Evolutionary conservation across 2,888 invertebrate species (phyloP).

Genomic region (Meandrusa payeni): DNA sequence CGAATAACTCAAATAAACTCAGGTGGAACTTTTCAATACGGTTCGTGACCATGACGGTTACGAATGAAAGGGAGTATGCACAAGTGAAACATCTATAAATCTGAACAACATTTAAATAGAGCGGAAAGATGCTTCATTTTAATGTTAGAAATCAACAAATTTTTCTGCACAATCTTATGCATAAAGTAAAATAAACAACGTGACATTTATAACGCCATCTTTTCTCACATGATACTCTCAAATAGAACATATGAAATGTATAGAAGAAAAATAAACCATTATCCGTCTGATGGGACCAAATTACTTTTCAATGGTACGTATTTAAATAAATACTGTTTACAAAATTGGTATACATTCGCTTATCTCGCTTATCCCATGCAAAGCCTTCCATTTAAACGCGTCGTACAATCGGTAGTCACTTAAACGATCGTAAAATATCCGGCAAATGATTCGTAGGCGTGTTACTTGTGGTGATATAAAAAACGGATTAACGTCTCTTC

Average conservation of each 20-base stretch:
- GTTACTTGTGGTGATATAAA: constrained; percentile 47
- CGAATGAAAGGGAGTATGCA: constrained; percentile 54
- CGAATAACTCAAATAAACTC: constrained; percentile 71
- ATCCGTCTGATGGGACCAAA: constrained; percentile 5
- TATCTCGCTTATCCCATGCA: constrained; percentile 30
- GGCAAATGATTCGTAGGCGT: constrained; percentile 52
- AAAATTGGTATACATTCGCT: constrained; percentile 31
- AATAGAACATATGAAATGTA: constrained; percentile 6
- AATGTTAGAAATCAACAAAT: too few relatives aligned
- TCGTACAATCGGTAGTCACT: constrained; percentile 43
- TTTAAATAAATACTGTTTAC: constrained; percentile 28
- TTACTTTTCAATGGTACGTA: constrained; percentile 21
- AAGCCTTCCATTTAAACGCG: constrained; percentile 28
- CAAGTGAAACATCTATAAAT: constrained; percentile 26
- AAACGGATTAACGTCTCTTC: constrained; percentile 62
- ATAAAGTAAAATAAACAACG: too few relatives aligned
- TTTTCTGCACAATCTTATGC: too few relatives aligned
- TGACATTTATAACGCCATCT: too few relatives aligned
- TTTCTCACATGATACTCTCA: too few relatives aligned
- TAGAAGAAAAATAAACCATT: constrained; percentile 7
- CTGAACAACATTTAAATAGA: too few relatives aligned
- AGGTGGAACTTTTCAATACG: constrained; percentile 73
- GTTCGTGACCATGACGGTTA: constrained; percentile 73
- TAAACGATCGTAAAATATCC: constrained; percentile 49
- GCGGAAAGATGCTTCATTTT: too few relatives aligned